A percentile compares a stretch with the other conserved stretches of the same genome.
These are phyloP conservation scores for Adineta ricciae DNA, from an alignment of 2,888 invertebrate genomes.

Conservation along the genomic window DNA sequence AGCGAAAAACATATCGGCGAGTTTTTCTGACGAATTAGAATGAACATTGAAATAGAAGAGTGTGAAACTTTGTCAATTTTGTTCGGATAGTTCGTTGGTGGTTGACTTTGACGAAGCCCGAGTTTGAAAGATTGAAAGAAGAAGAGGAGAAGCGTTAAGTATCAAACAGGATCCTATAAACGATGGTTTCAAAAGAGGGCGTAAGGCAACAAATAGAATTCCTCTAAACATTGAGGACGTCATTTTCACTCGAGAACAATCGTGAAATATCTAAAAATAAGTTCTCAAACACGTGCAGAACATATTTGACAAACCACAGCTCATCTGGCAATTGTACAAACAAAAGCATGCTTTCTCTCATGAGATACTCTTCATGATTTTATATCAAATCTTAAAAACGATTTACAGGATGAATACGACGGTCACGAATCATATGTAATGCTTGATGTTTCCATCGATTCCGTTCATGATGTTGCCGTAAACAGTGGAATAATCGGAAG, in stretches of 20 bases:
- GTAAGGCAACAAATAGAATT: not conserved
- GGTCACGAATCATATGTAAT: not conserved
- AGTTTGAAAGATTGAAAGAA: too few relatives aligned
- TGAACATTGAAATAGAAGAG: not conserved
- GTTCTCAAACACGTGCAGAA: too few relatives aligned
- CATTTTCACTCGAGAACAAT: too few relatives aligned
- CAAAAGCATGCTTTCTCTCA: too few relatives aligned
- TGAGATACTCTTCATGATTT: too few relatives aligned
- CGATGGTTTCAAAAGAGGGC: not conserved
- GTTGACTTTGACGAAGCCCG: too few relatives aligned
- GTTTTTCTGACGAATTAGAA: not conserved
- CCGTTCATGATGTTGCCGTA: not conserved
- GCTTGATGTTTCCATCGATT: not conserved
- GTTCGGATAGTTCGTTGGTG: not conserved
- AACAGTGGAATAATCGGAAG: not conserved
- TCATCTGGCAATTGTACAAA: too few relatives aligned
- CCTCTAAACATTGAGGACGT: too few relatives aligned
- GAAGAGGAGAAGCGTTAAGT: too few relatives aligned
- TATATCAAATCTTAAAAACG: too few relatives aligned
- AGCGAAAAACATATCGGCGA: not conserved
- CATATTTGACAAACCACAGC: too few relatives aligned
- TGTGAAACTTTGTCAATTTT: not conserved
- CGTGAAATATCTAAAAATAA: too few relatives aligned
- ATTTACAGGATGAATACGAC: not conserved
- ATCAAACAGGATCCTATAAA: not conserved